Evolutionary conservation across 2,797 vertebrate genomes (phyloP), one percentile per base, ranked within the genome.

Genomic region (Heliangelus exortis): DNA sequence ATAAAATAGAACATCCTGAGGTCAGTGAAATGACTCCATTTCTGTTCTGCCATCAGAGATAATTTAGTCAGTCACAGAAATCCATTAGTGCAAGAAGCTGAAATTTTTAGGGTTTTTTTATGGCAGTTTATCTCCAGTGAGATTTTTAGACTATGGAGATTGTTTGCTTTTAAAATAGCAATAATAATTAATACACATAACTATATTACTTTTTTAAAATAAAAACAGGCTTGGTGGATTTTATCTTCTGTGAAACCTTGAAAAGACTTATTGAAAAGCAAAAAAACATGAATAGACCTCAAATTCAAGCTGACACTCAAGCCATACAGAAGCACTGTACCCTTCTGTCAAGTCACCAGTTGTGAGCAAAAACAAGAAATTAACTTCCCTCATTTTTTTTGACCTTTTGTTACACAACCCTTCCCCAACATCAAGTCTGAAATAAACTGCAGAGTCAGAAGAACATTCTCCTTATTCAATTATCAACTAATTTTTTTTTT

Each of bases 401-500:
- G 6, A 89, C 13, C n/a, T 34, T 21, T 63, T 23, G 4, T 83
- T 89, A 74, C 16, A 25, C n/a, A 79, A 66, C 25, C 16, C 23
- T 82, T 50, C 34, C 75, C 75, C 76, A 83, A 66, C 15, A 62
- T 13, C 1, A 1, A 55, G 25, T 12, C 28, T 59, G 57, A 87
- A 83, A 84, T 15, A 83, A 75, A 87, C 0, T 53, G 36, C 22
- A 43, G 39, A 83, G 31, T 29, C 62, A 47, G 58, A 59, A 61
- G 26, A 72, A 20, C 1, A 1, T 17, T 74, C 25, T 22, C 26
- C 26, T 69, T 51, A 41, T 54, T 48, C 34, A 15, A 16, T 43
- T 33, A 68, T 7, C 50, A 71, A 20, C 34, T 36, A 9, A 41
- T 0, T 0, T 11, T 41, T 66, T 69, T 13, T 1, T n/a, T n/a